phyloP scores from a whole-genome alignment of 2,113 vertebrate genomes.

The Etia nguti region DNA sequence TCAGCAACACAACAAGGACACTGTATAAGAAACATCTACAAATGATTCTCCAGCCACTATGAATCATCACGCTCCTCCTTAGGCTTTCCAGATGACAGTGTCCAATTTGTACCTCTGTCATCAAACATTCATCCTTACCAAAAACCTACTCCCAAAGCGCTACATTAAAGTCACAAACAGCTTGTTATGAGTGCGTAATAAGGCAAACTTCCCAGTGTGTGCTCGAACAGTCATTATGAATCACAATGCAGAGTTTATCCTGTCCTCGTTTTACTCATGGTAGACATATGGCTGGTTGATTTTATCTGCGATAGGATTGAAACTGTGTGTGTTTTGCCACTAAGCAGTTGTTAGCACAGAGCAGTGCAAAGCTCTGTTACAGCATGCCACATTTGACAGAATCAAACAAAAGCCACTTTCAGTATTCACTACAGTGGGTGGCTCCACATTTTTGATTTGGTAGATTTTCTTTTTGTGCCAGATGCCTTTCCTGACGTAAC shows the following conservation, averaged over 20 bases:
- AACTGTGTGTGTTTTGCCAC: neutral
- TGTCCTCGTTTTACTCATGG: neutral
- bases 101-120: neutral
- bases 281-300: neutral
- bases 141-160: neutral
- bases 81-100: neutral
- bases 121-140: neutral
- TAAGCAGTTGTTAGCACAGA: slow-evolving; percentile 16
- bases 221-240: slow-evolving; percentile 15
- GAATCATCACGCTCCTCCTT: slow-evolving; percentile 39
- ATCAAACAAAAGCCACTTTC: neutral
- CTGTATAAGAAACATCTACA: neutral
- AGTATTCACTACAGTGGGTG: neutral
- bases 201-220: slow-evolving; percentile 44
- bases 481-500: neutral
- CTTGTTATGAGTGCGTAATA: slow-evolving; percentile 23
- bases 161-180: slow-evolving; percentile 2
- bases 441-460: neutral
- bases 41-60: slow-evolving; percentile 20
- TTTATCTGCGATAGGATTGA: neutral
- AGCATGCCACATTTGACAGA: neutral
- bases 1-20: neutral
- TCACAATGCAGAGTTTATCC: slow-evolving; percentile 1
- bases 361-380: neutral
- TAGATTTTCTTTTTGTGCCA: neutral